Evolutionary conservation across 2,888 invertebrate genomes (phyloP), one percentile per base, ranked within the genome.

Genomic region (Leptopilina syphax): DNA sequence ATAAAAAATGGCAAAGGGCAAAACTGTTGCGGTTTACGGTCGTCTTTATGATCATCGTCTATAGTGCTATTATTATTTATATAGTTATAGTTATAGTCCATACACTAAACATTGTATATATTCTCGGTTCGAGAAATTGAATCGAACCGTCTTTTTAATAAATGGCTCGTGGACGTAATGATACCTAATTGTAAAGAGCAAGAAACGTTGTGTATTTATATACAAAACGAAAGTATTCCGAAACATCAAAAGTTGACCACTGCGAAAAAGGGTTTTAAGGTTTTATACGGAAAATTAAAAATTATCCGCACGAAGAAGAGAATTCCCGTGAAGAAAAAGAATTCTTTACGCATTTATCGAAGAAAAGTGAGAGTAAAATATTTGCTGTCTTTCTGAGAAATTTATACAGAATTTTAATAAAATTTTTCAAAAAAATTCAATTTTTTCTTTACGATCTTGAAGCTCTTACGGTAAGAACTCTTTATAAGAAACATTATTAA

Each of bases 21-120:
- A 73, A 57, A 73, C 50, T 24, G 54, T 57, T 73, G 73, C 54
- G 88, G 87, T 87, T 84, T 83, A 83, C 80, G 70, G 79, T 60
- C 68, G 83, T 80, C 80, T 88, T 87, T 88, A 87, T 81, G 82
- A 81, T 82, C 82, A 82, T 81, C 79, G 79, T 82, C 82, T 68
- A 70, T 77, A 79, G 66, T 66, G 84, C 85, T 88, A 84, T 86
- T 87, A 85, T 88, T 85, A 85, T 85, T 85, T 86, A 87, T 85
- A 70, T 27, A 70, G 27, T 57, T 57, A 73, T 73, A 70, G 54
- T 57, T 57, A 73, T 73, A 73, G 54, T 73, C 57, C 54, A 73
- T 54, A 73, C 34, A 27, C 1, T 34, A n/a, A 13, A 66, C 34
- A 41, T 66, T 66, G 13, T 67, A 67, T 50, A 9, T 63, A 63